These are phyloP conservation scores for Chaenogobius annularis DNA, from an alignment of 2,113 vertebrate species.

Conservation along the genomic window DNA sequence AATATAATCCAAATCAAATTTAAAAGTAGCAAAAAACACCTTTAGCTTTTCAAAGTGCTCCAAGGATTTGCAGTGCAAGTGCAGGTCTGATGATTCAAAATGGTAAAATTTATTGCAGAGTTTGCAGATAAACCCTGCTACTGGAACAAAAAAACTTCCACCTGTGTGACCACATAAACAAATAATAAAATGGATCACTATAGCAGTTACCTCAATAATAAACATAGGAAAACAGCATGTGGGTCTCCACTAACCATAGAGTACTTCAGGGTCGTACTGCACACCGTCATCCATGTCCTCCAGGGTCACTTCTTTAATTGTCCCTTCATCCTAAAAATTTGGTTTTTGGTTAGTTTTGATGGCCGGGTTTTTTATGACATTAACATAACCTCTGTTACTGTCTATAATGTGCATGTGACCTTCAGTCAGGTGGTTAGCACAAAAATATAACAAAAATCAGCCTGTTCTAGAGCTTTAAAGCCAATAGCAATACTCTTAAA, in stretches of 20 bases:
- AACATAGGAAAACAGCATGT: background rate
- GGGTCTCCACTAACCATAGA: constrained; percentile 81
- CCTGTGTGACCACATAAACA: constrained; percentile 70
- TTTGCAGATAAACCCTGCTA: constrained; percentile 90
- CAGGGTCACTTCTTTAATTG: constrained; percentile 66
- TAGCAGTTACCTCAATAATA: background rate
- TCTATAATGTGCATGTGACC: no score
- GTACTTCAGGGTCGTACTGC: constrained; percentile 78
- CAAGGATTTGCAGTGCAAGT: constrained; percentile 91
- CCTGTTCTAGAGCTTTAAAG: no score
- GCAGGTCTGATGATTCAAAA: constrained; percentile 83
- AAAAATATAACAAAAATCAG: no score
- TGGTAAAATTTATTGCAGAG: constrained; percentile 94
- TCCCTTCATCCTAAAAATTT: constrained; percentile 56
- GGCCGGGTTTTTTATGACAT: no score
- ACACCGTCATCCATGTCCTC: constrained; percentile 68
- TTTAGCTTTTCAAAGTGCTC: constrained; percentile 95
- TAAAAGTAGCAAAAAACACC: constrained; percentile 71
- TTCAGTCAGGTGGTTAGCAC: no score
- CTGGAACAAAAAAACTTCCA: constrained; percentile 90
- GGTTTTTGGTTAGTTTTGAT: no score
- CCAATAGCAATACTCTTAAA: no score
- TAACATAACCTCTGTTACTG: no score
- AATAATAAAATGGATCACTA: background rate
- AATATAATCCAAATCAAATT: no score